Evolutionary conservation across 2,797 vertebrate genomes (phyloP).

Genomic region (Syngnathus rostellatus): DNA sequence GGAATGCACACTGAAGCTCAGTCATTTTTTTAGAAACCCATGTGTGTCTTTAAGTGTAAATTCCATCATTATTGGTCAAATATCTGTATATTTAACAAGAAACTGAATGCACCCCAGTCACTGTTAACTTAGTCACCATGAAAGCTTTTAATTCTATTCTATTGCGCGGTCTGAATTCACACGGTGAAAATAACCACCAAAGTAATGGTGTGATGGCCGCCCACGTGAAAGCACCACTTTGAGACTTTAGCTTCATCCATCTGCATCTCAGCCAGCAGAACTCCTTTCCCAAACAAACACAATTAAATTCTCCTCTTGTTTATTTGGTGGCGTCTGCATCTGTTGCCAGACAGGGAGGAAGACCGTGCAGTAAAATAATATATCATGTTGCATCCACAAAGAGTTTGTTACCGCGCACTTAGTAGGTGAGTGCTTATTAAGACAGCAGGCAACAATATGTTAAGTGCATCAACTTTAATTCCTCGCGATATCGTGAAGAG

Average conservation of each 20-base stretch:
- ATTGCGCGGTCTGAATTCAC: background rate
- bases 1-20: too few relatives aligned
- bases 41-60: too few relatives aligned
- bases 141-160: background rate
- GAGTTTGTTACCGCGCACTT: background rate
- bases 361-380: constrained; percentile 10
- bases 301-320: constrained; percentile 18
- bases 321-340: constrained; percentile 23
- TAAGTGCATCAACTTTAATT: constrained; percentile 1
- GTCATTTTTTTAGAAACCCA: too few relatives aligned
- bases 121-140: background rate
- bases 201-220: background rate
- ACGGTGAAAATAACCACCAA: background rate
- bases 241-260: constrained; percentile 11
- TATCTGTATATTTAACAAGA: too few relatives aligned
- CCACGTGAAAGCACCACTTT: background rate
- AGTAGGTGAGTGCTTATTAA: background rate
- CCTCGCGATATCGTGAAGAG: background rate
- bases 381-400: constrained; percentile 12
- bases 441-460: background rate
- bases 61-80: too few relatives aligned
- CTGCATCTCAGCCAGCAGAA: constrained; percentile 13
- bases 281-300: constrained; percentile 4
- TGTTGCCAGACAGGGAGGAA: constrained; percentile 27
- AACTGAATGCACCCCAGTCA: background rate